Evolutionary conservation across 2,113 vertebrate species (phyloP).

Genomic region (Macroglossus sobrinus): DNA sequence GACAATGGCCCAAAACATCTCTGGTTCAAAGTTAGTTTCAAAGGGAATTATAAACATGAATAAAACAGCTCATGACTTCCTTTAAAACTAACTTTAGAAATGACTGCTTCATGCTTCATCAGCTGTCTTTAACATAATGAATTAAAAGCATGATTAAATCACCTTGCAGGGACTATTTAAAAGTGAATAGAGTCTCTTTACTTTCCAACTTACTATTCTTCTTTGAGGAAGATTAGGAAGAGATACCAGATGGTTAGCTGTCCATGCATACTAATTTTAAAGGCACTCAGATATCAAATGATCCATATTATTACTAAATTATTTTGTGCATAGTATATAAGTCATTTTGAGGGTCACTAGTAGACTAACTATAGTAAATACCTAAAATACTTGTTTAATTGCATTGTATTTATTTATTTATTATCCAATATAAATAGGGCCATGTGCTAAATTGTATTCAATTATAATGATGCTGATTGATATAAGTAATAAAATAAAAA

Average conservation of each 20-base stretch:
- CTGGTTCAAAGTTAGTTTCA: slow-evolving; percentile 26
- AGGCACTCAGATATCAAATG: slow-evolving; percentile 53
- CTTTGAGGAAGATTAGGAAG: slow-evolving; percentile 41
- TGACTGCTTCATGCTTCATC: slow-evolving; percentile 52
- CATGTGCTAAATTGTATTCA: background rate
- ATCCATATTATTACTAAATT: slow-evolving; percentile 26
- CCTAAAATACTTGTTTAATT: slow-evolving; percentile 15
- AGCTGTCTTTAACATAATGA: slow-evolving; percentile 55
- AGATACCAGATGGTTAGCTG: slow-evolving; percentile 56
- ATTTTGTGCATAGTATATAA: background rate
- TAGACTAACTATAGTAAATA: slow-evolving; percentile 20
- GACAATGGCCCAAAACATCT: background rate
- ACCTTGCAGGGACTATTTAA: slow-evolving; percentile 52
- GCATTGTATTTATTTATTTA: background rate
- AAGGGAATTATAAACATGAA: slow-evolving; percentile 45
- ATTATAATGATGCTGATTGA: slow-evolving; percentile 26
- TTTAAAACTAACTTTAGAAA: slow-evolving; percentile 63
- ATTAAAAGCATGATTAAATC: slow-evolving; percentile 54
- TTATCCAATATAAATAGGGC: slow-evolving; percentile 14
- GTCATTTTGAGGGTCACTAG: slow-evolving; percentile 51
- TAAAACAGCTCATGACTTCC: slow-evolving; percentile 39
- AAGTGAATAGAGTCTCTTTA: background rate
- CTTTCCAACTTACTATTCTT: slow-evolving; percentile 50
- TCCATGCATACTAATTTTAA: slow-evolving; percentile 50
- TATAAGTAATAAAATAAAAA: background rate